These are phyloP conservation scores for Haliclystus octoradiatus DNA, from an alignment of 30 jellyfish, hydroid and myxozoan species.

Conservation along the genomic window DNA sequence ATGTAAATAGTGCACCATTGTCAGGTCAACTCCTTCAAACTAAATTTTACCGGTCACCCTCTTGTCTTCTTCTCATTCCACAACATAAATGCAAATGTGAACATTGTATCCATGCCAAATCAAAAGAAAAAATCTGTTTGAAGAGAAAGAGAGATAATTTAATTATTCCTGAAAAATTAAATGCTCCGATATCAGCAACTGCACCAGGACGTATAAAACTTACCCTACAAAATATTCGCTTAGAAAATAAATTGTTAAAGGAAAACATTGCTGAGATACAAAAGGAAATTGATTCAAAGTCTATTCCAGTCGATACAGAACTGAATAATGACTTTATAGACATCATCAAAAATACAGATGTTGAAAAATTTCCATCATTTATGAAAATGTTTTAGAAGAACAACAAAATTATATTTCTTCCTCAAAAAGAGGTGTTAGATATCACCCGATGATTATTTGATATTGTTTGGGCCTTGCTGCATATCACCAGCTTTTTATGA, in stretches of 20 bases:
- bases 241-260: conserved; percentile 3
- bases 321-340: conserved; percentile 3
- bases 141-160: conserved; percentile 7
- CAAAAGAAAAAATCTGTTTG: conserved; percentile 1
- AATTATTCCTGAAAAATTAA: neutral
- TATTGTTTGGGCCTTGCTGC: too few species aligned
- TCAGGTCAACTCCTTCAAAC: too few species aligned
- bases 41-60: too few species aligned
- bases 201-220: conserved; percentile 14
- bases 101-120: neutral
- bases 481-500: conserved; percentile 32
- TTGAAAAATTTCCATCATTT: too few species aligned
- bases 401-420: conserved; percentile 4
- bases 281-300: neutral
- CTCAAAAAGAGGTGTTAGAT: neutral
- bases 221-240: conserved; percentile 6
- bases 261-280: conserved; percentile 1
- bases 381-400: conserved; percentile 34
- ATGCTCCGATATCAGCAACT: neutral
- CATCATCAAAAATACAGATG: too few species aligned
- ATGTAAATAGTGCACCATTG: too few species aligned
- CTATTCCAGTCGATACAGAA: neutral
- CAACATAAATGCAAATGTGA: too few species aligned
- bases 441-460: too few species aligned
- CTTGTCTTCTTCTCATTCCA: too few species aligned